A percentile compares a stretch with the other conserved stretches of the same genome.
Conservation (phyloP, 2,797 vertebrate species). For the Diceros bicornis region DNA sequence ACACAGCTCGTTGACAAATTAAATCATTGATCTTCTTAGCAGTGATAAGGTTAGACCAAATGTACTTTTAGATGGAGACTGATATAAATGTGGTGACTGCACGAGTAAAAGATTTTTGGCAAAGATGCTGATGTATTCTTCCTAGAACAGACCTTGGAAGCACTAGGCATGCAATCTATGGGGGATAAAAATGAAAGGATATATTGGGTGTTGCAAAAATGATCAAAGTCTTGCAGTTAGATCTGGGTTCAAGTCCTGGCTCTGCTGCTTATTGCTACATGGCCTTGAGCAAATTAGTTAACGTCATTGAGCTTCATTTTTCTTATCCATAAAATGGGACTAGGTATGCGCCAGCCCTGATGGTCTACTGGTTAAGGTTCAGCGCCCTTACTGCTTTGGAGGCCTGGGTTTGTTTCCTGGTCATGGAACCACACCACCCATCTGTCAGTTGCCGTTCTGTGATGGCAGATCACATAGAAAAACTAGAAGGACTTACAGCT, state of each 20-base stretch:
- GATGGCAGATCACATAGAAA: no score
- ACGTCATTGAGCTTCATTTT: background rate
- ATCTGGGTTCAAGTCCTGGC: background rate
- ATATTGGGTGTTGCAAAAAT: background rate
- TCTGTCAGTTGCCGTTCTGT: no score
- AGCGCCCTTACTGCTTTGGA: no score
- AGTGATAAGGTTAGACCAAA: background rate
- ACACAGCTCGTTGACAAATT: background rate
- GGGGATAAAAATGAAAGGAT: background rate
- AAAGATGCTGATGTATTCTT: background rate
- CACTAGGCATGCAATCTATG: background rate
- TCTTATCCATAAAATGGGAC: background rate
- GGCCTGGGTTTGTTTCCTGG: no score
- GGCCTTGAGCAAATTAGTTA: background rate
- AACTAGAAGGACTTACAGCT: no score
- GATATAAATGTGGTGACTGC: background rate
- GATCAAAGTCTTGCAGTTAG: background rate
- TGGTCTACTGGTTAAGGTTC: no score
- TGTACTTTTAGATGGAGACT: background rate
- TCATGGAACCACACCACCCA: no score
- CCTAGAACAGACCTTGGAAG: background rate
- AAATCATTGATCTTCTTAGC: slow-evolving; percentile 33
- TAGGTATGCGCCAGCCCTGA: background rate
- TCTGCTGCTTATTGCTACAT: background rate
- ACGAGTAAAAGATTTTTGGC: background rate